phyloP scores from a whole-genome alignment of 2,888 invertebrate species.

The Drosophila mulleri region DNA sequence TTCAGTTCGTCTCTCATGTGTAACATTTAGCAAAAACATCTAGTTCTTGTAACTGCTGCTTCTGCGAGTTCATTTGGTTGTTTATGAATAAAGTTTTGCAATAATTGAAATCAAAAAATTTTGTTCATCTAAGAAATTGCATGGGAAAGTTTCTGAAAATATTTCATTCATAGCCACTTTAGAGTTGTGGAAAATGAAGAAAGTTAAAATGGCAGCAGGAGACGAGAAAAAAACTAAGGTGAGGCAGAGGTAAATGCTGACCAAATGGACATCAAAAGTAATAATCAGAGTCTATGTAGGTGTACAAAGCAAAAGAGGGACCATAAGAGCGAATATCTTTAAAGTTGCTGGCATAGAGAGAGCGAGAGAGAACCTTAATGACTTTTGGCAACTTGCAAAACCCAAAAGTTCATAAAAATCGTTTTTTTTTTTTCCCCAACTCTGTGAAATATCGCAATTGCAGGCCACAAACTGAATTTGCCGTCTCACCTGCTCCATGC shows the following conservation, averaged over 20 bases:
- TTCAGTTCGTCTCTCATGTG: no score
- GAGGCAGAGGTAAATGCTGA: slow-evolving; percentile 13
- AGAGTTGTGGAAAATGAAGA: slow-evolving; percentile 62
- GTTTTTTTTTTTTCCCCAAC: slow-evolving; percentile 18
- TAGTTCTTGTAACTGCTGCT: neutral
- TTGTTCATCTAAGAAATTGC: slow-evolving; percentile 63
- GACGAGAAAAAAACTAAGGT: slow-evolving; percentile 7
- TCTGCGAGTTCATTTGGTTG: slow-evolving; percentile 4
- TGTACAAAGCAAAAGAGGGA: slow-evolving; percentile 20
- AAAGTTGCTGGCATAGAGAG: slow-evolving; percentile 34
- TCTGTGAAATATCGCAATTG: slow-evolving; percentile 64
- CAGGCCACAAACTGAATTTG: slow-evolving; percentile 25
- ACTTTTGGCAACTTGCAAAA: slow-evolving; percentile 62
- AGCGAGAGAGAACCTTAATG: slow-evolving; percentile 53
- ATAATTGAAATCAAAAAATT: slow-evolving; percentile 77
- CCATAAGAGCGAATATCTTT: slow-evolving; percentile 21
- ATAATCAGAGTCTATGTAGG: slow-evolving; percentile 40
- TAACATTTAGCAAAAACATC: neutral
- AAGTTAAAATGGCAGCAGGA: slow-evolving; percentile 67
- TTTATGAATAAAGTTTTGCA: slow-evolving; percentile 65
- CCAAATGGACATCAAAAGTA: slow-evolving; percentile 35
- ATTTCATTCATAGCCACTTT: slow-evolving; percentile 52
- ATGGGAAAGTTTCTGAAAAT: slow-evolving; percentile 60
- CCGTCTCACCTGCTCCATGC: slow-evolving; percentile 48
- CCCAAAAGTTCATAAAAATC: slow-evolving; percentile 55